Conservation (phyloP, 2,888 invertebrate genomes). For the Agrenia bidenticulata region DNA sequence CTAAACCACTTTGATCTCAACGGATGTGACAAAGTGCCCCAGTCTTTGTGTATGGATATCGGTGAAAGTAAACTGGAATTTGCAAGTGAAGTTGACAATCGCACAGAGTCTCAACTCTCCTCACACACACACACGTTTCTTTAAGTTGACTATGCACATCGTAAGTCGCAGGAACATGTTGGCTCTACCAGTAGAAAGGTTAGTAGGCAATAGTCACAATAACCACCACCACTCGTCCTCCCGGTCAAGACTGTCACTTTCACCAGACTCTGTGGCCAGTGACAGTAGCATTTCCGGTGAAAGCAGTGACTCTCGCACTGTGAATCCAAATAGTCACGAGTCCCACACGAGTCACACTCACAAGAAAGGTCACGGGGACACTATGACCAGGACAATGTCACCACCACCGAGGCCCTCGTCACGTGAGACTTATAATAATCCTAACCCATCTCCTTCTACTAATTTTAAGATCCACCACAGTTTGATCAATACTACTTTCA, state of each 20-base stretch:
- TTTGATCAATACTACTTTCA: no score
- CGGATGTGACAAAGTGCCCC: no score
- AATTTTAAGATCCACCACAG: no score
- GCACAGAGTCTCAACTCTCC: not conserved
- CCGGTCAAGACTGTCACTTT: constrained; percentile 6
- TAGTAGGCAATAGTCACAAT: constrained; percentile 42
- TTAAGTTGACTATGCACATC: constrained; percentile 33
- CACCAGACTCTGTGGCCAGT: constrained; percentile 16
- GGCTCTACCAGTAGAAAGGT: constrained; percentile 52
- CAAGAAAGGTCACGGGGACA: no score
- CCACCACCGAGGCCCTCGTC: constrained; percentile 26
- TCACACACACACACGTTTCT: not conserved
- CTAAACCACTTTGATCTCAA: no score
- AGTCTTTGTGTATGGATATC: no score
- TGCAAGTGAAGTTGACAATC: not conserved
- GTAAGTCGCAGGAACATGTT: constrained; percentile 47
- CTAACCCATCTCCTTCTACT: no score
- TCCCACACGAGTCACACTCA: no score
- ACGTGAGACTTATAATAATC: no score
- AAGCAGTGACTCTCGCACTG: no score
- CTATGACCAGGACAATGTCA: constrained; percentile 27
- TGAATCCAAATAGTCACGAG: no score
- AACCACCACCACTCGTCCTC: constrained; percentile 4
- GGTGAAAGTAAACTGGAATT: no score
- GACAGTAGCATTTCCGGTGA: constrained; percentile 3